Conservation (phyloP, 2,113 vertebrate genomes). For the Rutilus rutilus region DNA sequence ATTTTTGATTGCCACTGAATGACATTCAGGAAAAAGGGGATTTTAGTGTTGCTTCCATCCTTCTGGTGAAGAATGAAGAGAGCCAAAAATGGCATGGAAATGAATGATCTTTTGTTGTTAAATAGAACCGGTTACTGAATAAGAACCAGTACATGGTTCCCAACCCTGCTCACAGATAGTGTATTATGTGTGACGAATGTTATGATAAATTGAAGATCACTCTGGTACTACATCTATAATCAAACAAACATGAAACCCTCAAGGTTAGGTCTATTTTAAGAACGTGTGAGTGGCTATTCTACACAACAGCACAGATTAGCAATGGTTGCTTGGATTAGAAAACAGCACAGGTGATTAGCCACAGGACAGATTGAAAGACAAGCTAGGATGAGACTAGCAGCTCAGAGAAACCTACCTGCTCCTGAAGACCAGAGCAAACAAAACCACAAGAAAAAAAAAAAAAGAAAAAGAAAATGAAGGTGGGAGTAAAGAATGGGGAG, state of each 20-base stretch:
- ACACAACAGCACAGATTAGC: conserved; percentile 44
- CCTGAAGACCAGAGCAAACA: conserved; percentile 71
- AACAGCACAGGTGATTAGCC: conserved; percentile 27
- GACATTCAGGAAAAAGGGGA: neutral
- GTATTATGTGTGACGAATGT: neutral
- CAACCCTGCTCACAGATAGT: neutral
- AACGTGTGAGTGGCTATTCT: neutral
- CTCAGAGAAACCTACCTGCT: conserved; percentile 76
- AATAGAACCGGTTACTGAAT: neutral
- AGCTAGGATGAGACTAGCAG: conserved; percentile 54
- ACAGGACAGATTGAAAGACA: conserved; percentile 49
- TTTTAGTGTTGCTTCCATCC: neutral
- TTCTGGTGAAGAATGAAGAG: neutral
- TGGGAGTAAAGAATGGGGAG: conserved; percentile 7
- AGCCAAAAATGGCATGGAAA: neutral
- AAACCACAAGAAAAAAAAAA: neutral
- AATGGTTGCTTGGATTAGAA: neutral
- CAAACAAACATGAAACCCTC: neutral
- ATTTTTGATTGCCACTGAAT: neutral
- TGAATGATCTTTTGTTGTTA: neutral
- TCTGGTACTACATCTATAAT: neutral
- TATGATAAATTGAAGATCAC: neutral
- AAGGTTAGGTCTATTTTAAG: neutral
- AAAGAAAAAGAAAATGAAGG: conserved; percentile 8
- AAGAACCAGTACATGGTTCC: neutral